Base-by-base conservation (phyloP, 2,888 invertebrate genomes). In the Kuschelorhynchus macadamiae region DNA sequence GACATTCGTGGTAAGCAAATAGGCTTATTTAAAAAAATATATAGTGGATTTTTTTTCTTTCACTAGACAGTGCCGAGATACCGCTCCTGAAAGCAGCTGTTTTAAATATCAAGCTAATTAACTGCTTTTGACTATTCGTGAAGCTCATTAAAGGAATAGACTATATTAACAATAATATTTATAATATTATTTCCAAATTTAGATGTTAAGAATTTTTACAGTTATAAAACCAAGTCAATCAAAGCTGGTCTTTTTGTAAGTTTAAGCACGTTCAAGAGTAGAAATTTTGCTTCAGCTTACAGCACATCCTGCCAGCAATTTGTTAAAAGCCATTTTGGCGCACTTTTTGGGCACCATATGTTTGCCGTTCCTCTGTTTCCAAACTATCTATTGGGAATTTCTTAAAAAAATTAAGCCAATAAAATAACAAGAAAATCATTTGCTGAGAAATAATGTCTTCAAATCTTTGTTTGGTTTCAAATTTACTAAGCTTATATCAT, bases 251-350 rank as follows among this genome's bases (percentile, higher is more conserved):
- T 57, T 70, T 65, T 65, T 75, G 76, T 77, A 76, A 78, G 76
- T 76, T 78, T 75, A 78, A 81, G 79, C 80, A 63, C 57, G 56
- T 71, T 65, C 39, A 59, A 46, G 46, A 47, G 63, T 61, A 63
- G 63, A 53, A 44, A 47, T 61, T 66, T 60, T 60, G 71, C 71
- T 71, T 71, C 67, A 61, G 71, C 71, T 71, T 71, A 71, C 63
- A 67, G 81, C 81, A 81, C 82, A 77, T 78, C 78, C 77, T 76
- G 76, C 78, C 80, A 80, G 76, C 77, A 77, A 76, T 60, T 77
- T 77, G 76, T 78, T 78, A 76, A 36, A 11, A 9, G 76, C 76
- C 77, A 75, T 76, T 76, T 72, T 67, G 78, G 77, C 78, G 77
- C 79, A 78, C 77, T 77, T 78, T 79, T 78, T 77, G 64, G 61